Evolutionary conservation across 2,113 vertebrate species (phyloP).

Genomic region (Aphelocoma coerulescens): DNA sequence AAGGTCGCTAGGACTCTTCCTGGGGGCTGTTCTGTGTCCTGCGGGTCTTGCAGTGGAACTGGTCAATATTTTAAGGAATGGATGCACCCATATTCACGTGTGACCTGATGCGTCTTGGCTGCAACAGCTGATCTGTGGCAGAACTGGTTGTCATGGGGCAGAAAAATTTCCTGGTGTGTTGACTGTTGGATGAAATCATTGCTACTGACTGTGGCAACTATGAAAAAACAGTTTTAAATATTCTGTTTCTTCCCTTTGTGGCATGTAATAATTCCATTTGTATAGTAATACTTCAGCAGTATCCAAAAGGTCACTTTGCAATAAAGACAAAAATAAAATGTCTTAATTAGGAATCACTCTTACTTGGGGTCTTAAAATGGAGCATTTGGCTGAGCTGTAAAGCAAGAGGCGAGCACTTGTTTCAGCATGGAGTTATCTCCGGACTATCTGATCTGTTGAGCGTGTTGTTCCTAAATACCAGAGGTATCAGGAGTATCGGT

Average conservation of each 20-base stretch:
- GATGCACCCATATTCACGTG: fast-evolving
- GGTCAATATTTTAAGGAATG: not conserved
- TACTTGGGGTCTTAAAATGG: not conserved
- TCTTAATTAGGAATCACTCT: not conserved
- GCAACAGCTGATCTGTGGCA: not conserved
- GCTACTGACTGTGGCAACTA: fast-evolving
- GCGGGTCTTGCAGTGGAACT: not conserved
- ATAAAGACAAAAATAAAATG: not conserved
- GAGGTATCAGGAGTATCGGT: not conserved
- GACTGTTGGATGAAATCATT: not conserved
- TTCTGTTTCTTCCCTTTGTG: not conserved
- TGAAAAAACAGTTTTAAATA: not conserved
- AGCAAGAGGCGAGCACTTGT: not conserved
- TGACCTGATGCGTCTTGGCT: fast-evolving
- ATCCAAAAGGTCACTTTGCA: not conserved
- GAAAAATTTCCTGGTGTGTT: not conserved
- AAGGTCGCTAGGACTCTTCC: not conserved
- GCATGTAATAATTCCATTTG: not conserved
- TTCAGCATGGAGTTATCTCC: not conserved
- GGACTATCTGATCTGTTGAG: not conserved
- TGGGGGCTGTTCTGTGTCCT: fast-evolving
- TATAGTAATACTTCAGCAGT: not conserved
- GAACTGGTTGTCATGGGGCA: not conserved
- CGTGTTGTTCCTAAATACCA: not conserved
- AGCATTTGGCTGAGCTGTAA: not conserved